Evolutionary conservation across 2,797 vertebrate genomes (phyloP).

Genomic region (Arrhamphus sclerolepis): DNA sequence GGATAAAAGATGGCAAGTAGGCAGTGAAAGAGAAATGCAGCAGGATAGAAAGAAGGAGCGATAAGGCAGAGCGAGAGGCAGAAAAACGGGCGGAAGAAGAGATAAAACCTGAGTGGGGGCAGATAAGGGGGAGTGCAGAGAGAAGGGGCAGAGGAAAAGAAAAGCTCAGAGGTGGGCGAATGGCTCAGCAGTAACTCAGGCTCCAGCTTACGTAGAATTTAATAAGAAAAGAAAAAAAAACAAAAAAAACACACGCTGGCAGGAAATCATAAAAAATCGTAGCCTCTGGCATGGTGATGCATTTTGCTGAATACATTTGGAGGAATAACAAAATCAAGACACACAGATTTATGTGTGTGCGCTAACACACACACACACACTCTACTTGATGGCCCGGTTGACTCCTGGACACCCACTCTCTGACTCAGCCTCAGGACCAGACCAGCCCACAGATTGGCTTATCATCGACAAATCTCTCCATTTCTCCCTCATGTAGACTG

Average conservation of each 20-base stretch:
- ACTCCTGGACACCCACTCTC: constrained; percentile 65
- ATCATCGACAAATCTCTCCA: constrained; percentile 38
- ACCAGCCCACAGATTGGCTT: constrained; percentile 54
- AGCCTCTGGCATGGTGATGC: constrained; percentile 55
- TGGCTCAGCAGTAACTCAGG: constrained; percentile 65
- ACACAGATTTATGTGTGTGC: constrained; percentile 31
- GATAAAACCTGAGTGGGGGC: constrained; percentile 52
- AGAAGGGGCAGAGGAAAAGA: constrained; percentile 51
- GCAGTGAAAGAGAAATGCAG: constrained; percentile 44
- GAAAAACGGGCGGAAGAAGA: constrained; percentile 9
- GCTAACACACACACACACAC: constrained; percentile 13
- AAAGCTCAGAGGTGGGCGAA: constrained; percentile 61
- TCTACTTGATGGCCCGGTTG: constrained; percentile 43
- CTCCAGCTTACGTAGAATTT: constrained; percentile 65
- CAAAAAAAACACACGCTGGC: constrained; percentile 49
- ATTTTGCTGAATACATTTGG: constrained; percentile 68
- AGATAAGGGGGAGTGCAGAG: constrained; percentile 17
- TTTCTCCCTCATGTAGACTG: constrained; percentile 28
- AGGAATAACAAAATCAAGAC: constrained; percentile 52
- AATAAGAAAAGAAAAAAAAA: constrained; percentile 40
- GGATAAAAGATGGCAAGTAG: constrained; percentile 4
- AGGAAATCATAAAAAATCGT: constrained; percentile 62
- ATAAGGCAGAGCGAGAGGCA: neutral
- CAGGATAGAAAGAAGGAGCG: neutral
- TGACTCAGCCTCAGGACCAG: constrained; percentile 66